Percentiles rank a stretch among this genome's conserved stretches.
Evolutionary conservation across 2,888 invertebrate species (phyloP).

Genomic region (Oscheius sp.): DNA sequence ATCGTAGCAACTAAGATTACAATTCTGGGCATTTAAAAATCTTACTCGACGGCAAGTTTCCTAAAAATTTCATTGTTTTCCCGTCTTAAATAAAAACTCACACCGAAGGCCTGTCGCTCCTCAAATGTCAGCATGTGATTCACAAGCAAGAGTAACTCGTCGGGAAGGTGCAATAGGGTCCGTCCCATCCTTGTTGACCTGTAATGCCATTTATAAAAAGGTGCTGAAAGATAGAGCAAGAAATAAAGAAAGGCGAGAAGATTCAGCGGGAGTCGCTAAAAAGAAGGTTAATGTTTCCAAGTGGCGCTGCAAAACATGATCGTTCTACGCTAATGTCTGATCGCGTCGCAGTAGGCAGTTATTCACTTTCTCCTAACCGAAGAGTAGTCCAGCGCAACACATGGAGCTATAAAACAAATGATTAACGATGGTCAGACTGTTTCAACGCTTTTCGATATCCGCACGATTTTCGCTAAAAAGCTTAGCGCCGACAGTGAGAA

Average conservation of each 20-base stretch:
- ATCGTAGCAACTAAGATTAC: not conserved
- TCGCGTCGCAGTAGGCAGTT: constrained; percentile 25
- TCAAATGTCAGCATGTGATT: constrained; percentile 20
- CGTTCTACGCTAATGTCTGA: constrained; percentile 29
- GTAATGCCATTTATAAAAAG: not conserved
- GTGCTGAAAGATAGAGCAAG: constrained; percentile 2
- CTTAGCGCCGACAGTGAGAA: not conserved
- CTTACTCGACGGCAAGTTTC: constrained; percentile 19
- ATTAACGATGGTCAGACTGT: not conserved
- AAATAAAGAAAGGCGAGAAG: constrained; percentile 8
- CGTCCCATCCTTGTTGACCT: constrained; percentile 6
- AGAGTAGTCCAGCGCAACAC: constrained; percentile 11
- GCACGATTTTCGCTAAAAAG: not conserved
- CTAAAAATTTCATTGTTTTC: not conserved
- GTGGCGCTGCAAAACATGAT: constrained; percentile 30
- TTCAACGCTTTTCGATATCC: constrained; percentile 2
- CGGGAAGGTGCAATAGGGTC: not conserved
- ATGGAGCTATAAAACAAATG: constrained; percentile 2
- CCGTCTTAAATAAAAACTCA: not conserved
- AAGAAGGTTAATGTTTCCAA: constrained; percentile 30
- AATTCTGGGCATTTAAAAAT: not conserved
- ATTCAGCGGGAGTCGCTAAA: constrained; percentile 27
- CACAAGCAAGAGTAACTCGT: constrained; percentile 2
- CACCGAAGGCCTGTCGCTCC: not conserved
- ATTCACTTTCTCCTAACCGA: constrained; percentile 25